These are phyloP conservation scores for Pseudoatta argentina DNA, from an alignment of 1,140 invertebrate genomes.

Conservation along the genomic window DNA sequence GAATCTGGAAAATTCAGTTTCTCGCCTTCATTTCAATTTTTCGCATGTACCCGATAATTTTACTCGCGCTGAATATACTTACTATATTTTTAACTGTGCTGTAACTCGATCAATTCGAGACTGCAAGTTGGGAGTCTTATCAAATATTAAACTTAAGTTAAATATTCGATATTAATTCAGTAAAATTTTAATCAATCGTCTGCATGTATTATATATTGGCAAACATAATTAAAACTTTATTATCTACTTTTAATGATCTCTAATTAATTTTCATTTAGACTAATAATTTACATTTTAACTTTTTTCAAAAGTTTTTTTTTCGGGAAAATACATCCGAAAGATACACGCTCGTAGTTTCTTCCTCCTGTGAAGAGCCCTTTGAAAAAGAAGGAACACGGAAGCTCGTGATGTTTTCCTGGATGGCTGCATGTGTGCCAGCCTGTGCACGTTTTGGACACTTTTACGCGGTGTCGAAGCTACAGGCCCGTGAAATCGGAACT, in stretches of 20 bases:
- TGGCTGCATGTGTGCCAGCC: slow-evolving; percentile 30
- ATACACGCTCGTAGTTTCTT: neutral
- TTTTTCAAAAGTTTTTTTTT: neutral
- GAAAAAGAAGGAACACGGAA: slow-evolving; percentile 51
- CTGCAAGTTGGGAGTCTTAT: neutral
- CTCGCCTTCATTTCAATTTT: slow-evolving; percentile 27
- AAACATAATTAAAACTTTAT: slow-evolving; percentile 1
- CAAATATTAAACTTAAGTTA: neutral
- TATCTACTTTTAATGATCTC: neutral
- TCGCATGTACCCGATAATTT: slow-evolving; percentile 9
- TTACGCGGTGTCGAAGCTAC: slow-evolving; percentile 6
- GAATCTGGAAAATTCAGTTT: slow-evolving; percentile 20
- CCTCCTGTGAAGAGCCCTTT: neutral
- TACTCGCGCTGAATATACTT: neutral
- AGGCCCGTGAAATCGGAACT: slow-evolving; percentile 39
- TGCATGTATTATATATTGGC: neutral
- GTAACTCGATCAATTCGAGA: neutral
- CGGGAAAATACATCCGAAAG: neutral
- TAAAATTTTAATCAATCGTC: neutral
- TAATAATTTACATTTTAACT: neutral
- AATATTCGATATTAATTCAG: neutral
- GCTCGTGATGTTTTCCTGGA: slow-evolving; percentile 33
- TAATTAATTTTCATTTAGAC: neutral
- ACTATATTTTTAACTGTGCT: neutral
- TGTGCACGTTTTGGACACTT: slow-evolving; percentile 50